Evolutionary conservation across 2,888 invertebrate species (phyloP).

Genomic region (Caenorhabditis sp.): DNA sequence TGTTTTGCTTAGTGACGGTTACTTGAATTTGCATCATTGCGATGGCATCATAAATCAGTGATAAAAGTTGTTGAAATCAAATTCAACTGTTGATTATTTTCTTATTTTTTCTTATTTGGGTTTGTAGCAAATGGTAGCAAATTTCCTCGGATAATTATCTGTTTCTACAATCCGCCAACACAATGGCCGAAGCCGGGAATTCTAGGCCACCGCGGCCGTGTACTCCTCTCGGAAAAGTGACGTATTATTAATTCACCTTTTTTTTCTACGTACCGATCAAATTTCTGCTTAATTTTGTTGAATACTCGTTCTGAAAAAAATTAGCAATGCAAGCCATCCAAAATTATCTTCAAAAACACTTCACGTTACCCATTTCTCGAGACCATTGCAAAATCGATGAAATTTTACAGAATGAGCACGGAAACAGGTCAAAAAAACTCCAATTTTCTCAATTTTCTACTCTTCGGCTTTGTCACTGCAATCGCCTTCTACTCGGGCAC

Average conservation of each 20-base stretch:
- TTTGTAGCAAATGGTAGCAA: background rate
- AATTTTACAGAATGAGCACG: conserved; percentile 22
- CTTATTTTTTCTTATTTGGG: background rate
- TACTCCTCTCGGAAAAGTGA: conserved; percentile 21
- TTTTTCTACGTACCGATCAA: too few species aligned
- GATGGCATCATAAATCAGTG: conserved; percentile 14
- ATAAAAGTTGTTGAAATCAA: too few species aligned
- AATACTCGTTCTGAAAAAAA: too few species aligned
- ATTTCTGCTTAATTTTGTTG: too few species aligned
- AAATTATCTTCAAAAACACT: background rate
- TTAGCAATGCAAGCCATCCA: too few species aligned
- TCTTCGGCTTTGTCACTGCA: conserved; percentile 47
- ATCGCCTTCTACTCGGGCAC: conserved; percentile 56
- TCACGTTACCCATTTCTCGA: background rate
- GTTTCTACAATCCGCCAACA: too few species aligned
- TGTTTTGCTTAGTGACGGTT: background rate
- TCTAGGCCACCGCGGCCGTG: conserved; percentile 15
- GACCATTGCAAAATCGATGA: too few species aligned
- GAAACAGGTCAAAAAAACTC: conserved; percentile 46
- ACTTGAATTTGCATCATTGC: conserved; percentile 21
- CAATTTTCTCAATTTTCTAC: conserved; percentile 33
- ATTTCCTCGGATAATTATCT: too few species aligned
- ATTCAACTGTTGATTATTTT: background rate
- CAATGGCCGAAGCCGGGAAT: too few species aligned
- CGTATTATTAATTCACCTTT: background rate